Conservation (phyloP, 2,797 vertebrate species). For the Microchirus variegatus region DNA sequence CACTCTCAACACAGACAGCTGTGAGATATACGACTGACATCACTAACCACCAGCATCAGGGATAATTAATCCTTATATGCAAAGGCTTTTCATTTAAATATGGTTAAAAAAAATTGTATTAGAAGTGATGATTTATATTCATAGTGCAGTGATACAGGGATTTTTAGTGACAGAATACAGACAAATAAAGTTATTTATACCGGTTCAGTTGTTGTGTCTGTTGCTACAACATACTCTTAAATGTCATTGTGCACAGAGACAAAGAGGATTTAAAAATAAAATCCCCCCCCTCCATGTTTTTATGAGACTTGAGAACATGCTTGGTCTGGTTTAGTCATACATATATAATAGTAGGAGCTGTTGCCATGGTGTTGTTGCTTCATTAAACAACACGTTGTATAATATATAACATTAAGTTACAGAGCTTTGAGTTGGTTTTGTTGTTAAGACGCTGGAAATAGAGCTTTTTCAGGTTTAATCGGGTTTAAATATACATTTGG, state of each 20-base stretch:
- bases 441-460: constrained; percentile 71
- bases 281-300: constrained; percentile 28
- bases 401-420: constrained; percentile 54
- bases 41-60: too few relatives aligned
- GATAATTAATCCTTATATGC: too few relatives aligned
- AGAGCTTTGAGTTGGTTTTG: constrained; percentile 52
- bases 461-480: constrained; percentile 44
- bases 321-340: constrained; percentile 43
- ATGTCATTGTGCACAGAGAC: neutral
- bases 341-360: constrained; percentile 37
- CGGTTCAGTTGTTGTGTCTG: neutral
- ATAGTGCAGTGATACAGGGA: neutral
- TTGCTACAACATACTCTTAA: neutral
- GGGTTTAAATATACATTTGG: too few relatives aligned
- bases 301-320: constrained; percentile 37
- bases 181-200: constrained; percentile 5
- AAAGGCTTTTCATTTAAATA: too few relatives aligned
- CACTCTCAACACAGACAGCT: too few relatives aligned
- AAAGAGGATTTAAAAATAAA: constrained; percentile 10
- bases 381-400: constrained; percentile 57
- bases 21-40: too few relatives aligned
- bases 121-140: neutral
- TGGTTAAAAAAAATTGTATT: too few relatives aligned
- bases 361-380: constrained; percentile 71
- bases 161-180: neutral